These are phyloP conservation scores for Podabrus alpinus DNA, from an alignment of 2,888 invertebrate species.

Conservation along the genomic window DNA sequence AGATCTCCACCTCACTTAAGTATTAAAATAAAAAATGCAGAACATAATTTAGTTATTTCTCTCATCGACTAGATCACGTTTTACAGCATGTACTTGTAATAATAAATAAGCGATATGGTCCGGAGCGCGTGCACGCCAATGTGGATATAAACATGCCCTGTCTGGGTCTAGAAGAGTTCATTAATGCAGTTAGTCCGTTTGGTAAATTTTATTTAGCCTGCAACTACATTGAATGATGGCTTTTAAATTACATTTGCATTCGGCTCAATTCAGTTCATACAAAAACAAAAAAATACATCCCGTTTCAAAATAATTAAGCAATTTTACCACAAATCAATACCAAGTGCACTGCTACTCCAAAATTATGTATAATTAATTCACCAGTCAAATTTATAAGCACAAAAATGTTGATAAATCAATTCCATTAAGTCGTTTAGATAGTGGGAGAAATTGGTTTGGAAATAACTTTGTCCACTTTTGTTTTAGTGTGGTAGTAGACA, in stretches of 20 bases:
- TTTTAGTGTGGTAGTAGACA: neutral
- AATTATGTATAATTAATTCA: neutral
- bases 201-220: slow-evolving; percentile 53
- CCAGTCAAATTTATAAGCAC: neutral
- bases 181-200: slow-evolving; percentile 56
- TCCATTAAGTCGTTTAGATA: neutral
- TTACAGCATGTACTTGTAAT: slow-evolving; percentile 52
- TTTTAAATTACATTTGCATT: slow-evolving; percentile 56
- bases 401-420: neutral
- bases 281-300: neutral
- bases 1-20: neutral
- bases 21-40: slow-evolving; percentile 34
- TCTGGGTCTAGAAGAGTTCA: slow-evolving; percentile 55
- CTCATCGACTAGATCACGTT: slow-evolving; percentile 55
- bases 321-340: neutral
- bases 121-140: slow-evolving; percentile 55
- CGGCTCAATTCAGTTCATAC: slow-evolving; percentile 15
- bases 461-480: neutral
- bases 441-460: neutral
- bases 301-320: neutral
- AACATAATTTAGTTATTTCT: slow-evolving; percentile 52
- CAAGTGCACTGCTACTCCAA: neutral
- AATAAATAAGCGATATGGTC: slow-evolving; percentile 57
- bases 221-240: slow-evolving; percentile 53
- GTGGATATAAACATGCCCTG: slow-evolving; percentile 55